phyloP scores from a whole-genome alignment of 30 jellyfish, hydroid and myxozoan species.

The Turritopsis dohrnii region DNA sequence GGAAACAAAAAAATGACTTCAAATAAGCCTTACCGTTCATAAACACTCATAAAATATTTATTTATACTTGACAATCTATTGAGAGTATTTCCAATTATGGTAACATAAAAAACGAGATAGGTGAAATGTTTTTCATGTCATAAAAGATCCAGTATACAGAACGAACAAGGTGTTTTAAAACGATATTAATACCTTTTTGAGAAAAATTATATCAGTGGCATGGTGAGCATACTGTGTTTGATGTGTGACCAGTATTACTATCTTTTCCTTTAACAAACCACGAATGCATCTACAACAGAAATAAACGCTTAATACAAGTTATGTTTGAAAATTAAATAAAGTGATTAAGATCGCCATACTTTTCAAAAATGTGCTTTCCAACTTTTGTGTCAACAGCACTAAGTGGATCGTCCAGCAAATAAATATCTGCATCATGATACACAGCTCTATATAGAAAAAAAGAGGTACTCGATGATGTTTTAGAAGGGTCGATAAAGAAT shows the following conservation, averaged over 20 bases:
- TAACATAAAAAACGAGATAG: too few relatives aligned
- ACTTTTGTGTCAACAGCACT: constrained; percentile 87
- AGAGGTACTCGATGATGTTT: too few relatives aligned
- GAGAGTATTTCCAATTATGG: too few relatives aligned
- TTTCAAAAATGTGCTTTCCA: constrained; percentile 69
- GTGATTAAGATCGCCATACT: constrained; percentile 2
- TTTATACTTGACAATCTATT: too few relatives aligned
- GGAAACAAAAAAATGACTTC: too few relatives aligned
- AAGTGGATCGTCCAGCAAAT: constrained; percentile 73
- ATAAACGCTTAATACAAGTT: background rate
- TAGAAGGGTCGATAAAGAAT: too few relatives aligned
- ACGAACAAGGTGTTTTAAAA: background rate
- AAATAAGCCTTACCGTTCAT: too few relatives aligned
- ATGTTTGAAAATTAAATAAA: background rate
- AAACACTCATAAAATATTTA: too few relatives aligned
- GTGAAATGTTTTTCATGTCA: too few relatives aligned
- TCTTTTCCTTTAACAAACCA: constrained; percentile 49
- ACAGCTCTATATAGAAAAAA: too few relatives aligned
- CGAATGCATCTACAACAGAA: constrained; percentile 49
- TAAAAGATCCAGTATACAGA: too few relatives aligned
- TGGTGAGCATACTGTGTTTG: constrained; percentile 50
- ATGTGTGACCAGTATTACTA: constrained; percentile 55
- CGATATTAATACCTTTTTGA: constrained; percentile 45
- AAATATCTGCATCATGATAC: constrained; percentile 64
- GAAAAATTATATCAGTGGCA: constrained; percentile 42